These are phyloP conservation scores for Bombus cullumanus DNA, from an alignment of 1,140 invertebrate genomes.

Conservation along the genomic window DNA sequence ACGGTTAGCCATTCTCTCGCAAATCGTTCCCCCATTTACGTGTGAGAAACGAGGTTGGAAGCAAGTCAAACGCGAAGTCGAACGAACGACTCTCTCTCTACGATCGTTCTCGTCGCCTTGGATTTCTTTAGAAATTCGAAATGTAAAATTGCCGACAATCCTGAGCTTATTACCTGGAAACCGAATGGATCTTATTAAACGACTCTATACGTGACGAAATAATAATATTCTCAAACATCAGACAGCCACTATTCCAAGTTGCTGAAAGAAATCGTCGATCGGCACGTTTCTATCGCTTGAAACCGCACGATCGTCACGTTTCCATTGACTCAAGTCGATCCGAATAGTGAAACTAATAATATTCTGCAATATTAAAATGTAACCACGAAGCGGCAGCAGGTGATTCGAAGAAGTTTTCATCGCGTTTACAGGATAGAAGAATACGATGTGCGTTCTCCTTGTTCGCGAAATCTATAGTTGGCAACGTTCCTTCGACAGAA, in stretches of 20 bases:
- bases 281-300: no score
- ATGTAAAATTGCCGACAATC: background rate
- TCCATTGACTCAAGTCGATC: background rate
- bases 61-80: constrained; percentile 14
- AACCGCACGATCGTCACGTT: background rate
- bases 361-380: background rate
- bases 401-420: background rate
- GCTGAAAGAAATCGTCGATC: background rate
- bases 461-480: background rate
- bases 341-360: no score
- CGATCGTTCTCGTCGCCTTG: background rate
- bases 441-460: background rate
- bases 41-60: constrained; percentile 52
- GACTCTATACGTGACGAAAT: background rate
- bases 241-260: background rate
- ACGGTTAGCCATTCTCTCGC: constrained; percentile 57
- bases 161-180: background rate
- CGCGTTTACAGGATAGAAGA: background rate
- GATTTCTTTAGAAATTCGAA: constrained; percentile 13
- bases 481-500: background rate
- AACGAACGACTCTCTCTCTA: constrained; percentile 3
- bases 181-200: background rate
- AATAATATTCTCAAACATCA: background rate
- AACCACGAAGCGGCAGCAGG: background rate
- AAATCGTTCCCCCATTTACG: constrained; percentile 51